Evolutionary conservation across 64 coral and sea anemone species (phyloP).

Genomic region (Stichodactyla helianthus): DNA sequence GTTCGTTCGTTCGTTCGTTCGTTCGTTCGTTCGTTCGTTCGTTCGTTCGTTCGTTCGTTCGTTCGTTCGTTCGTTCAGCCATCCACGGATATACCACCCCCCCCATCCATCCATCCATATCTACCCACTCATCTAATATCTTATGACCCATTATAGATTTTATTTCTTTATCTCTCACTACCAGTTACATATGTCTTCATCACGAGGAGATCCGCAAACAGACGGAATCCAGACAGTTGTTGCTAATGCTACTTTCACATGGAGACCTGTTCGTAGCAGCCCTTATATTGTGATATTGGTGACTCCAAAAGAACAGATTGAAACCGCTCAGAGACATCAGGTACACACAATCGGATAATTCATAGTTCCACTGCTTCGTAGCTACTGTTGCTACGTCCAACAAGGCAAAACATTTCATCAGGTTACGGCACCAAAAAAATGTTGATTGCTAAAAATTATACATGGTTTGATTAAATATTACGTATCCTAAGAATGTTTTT

Average conservation of each 20-base stretch:
- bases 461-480: too few species aligned
- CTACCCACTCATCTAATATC: background rate
- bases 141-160: background rate
- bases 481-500: too few species aligned
- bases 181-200: background rate
- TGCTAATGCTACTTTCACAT: constrained; percentile 7
- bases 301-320: background rate
- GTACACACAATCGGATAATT: background rate
- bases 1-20: background rate
- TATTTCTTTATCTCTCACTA: background rate
- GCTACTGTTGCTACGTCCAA: too few species aligned
- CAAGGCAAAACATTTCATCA: too few species aligned
- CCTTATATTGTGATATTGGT: constrained; percentile 5
- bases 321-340: background rate
- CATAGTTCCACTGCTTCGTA: too few species aligned
- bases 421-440: too few species aligned
- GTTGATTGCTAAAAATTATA: too few species aligned
- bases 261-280: background rate
- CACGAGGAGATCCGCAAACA: background rate
- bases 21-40: too few species aligned
- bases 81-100: background rate
- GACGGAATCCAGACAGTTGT: constrained; percentile 11
- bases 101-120: too few species aligned
- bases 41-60: background rate
- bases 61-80: background rate